These are phyloP conservation scores for Agonopterix heracliana DNA, from an alignment of 2,888 invertebrate species.

Conservation along the genomic window DNA sequence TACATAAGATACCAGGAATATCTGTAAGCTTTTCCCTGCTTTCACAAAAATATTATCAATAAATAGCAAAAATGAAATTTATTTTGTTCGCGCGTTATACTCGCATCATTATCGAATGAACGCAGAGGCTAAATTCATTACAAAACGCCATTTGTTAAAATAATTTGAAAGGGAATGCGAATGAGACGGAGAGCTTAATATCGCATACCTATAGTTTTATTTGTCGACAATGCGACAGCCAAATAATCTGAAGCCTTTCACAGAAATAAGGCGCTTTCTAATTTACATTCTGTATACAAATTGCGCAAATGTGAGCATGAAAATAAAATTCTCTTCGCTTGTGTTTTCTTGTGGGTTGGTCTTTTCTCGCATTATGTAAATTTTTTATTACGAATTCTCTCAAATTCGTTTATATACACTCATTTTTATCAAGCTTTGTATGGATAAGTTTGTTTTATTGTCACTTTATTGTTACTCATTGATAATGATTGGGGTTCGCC, in stretches of 20 bases:
- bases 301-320: constrained; percentile 69
- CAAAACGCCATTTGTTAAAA: constrained; percentile 12
- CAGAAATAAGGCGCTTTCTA: constrained; percentile 69
- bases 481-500: no score
- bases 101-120: constrained; percentile 17
- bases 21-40: no score
- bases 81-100: no score
- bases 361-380: constrained; percentile 67
- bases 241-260: constrained; percentile 62
- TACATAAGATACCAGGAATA: no score
- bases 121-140: constrained; percentile 17
- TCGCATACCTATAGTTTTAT: constrained; percentile 41
- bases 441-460: constrained; percentile 21
- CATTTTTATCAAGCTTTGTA: constrained; percentile 43
- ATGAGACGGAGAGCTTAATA: constrained; percentile 39
- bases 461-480: no score
- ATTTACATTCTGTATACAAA: constrained; percentile 74
- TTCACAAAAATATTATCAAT: no score
- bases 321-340: constrained; percentile 69
- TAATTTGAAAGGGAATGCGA: constrained; percentile 38
- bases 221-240: constrained; percentile 52
- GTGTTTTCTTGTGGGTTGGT: constrained; percentile 61
- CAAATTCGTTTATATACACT: constrained; percentile 59
- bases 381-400: constrained; percentile 60
- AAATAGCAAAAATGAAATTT: no score